Evolutionary conservation across 2,113 vertebrate genomes (phyloP).

Genomic region (Carlito syrichta): DNA sequence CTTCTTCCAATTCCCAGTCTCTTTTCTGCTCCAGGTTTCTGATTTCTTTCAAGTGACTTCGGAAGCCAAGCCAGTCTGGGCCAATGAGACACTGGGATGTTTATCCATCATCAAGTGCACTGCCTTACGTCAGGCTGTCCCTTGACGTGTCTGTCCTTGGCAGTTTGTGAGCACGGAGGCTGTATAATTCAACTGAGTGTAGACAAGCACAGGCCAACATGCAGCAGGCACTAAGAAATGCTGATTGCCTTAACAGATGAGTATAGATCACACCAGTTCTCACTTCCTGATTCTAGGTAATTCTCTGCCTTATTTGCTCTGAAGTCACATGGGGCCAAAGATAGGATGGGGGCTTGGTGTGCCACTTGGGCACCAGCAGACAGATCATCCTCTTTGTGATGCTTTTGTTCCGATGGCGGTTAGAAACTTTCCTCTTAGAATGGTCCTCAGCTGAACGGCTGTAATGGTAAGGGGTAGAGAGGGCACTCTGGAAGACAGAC

Average conservation of each 20-base stretch:
- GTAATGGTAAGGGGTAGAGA: not conserved
- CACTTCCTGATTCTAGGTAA: slow-evolving; percentile 45
- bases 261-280: not conserved
- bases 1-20: not conserved
- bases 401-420: slow-evolving; percentile 30
- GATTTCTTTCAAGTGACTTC: not conserved
- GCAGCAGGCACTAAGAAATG: not conserved
- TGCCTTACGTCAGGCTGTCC: not conserved
- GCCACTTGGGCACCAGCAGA: not conserved
- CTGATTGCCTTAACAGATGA: not conserved
- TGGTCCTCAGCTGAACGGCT: not conserved
- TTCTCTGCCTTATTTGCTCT: slow-evolving; percentile 28
- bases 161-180: not conserved
- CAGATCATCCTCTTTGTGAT: not conserved
- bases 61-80: not conserved
- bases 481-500: not conserved
- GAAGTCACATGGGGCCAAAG: not conserved
- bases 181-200: not conserved
- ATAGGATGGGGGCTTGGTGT: not conserved
- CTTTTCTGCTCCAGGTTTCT: not conserved
- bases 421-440: slow-evolving; percentile 18
- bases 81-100: not conserved
- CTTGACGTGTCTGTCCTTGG: not conserved
- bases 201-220: not conserved
- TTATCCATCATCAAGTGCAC: not conserved